Conservation (phyloP, 2,888 invertebrate species). For the Dicranocentrus wangi region DNA sequence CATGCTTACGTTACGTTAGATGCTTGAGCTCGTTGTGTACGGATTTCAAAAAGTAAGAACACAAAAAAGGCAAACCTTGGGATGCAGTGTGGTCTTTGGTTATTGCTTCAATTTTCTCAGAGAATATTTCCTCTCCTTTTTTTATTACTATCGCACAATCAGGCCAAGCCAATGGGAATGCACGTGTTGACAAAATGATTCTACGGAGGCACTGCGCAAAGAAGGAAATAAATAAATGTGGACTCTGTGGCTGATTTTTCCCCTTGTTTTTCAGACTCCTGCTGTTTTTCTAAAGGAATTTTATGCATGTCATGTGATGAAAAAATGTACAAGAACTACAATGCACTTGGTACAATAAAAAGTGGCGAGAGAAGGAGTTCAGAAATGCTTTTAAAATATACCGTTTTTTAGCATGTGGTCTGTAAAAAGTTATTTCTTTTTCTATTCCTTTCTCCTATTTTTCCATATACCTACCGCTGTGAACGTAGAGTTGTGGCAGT, state of each 20-base stretch:
- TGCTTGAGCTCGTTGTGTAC: too few relatives aligned
- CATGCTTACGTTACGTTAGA: too few relatives aligned
- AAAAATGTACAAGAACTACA: slow-evolving; percentile 49
- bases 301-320: slow-evolving; percentile 66
- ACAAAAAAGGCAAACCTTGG: slow-evolving; percentile 1
- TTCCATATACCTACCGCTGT: slow-evolving; percentile 55
- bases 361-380: slow-evolving; percentile 32
- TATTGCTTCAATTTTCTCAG: slow-evolving; percentile 25
- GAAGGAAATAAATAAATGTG: slow-evolving; percentile 46
- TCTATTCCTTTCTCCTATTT: slow-evolving; percentile 38
- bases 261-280: slow-evolving; percentile 45
- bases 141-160: background rate
- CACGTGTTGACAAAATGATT: slow-evolving; percentile 64
- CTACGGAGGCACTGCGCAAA: background rate
- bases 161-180: slow-evolving; percentile 14
- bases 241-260: slow-evolving; percentile 53
- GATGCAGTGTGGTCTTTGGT: background rate
- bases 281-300: slow-evolving; percentile 65
- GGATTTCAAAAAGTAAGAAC: background rate
- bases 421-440: slow-evolving; percentile 59
- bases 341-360: slow-evolving; percentile 53
- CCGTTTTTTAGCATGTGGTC: slow-evolving; percentile 57
- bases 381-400: slow-evolving; percentile 58
- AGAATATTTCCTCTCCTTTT: background rate
- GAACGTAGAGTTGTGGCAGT: slow-evolving; percentile 40